Percentiles rank a stretch among this genome's conserved stretches.
Evolutionary conservation across 2,113 vertebrate genomes (phyloP).

Genomic region (Pungitius pungitius): DNA sequence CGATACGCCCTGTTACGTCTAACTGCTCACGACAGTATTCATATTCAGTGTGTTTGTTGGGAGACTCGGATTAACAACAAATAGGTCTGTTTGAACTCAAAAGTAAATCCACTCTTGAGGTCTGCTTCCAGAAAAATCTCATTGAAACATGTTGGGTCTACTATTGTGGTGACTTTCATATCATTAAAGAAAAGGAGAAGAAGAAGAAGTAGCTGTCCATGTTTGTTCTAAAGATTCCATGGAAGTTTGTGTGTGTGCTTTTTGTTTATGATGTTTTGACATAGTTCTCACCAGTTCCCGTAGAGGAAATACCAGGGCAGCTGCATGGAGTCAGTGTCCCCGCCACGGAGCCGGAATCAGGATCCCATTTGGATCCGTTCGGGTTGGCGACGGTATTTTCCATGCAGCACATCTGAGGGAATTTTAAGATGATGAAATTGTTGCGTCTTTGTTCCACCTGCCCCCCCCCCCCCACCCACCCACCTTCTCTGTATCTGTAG

Average conservation of each 20-base stretch:
- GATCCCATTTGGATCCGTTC: slow-evolving; percentile 36
- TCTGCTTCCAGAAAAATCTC: background rate
- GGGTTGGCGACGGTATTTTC: slow-evolving; percentile 36
- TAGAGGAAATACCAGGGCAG: slow-evolving; percentile 76
- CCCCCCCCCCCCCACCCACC: no score
- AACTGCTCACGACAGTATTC: background rate
- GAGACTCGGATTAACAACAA: background rate
- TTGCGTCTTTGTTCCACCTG: no score
- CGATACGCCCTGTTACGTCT: background rate
- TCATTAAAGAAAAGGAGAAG: background rate
- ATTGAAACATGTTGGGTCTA: background rate
- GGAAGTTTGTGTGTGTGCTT: slow-evolving; percentile 31
- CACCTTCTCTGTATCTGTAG: no score
- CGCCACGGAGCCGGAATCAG: slow-evolving; percentile 38
- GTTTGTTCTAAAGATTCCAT: background rate
- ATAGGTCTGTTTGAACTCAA: no score
- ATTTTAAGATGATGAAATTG: slow-evolving; percentile 21
- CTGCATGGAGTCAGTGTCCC: slow-evolving; percentile 47
- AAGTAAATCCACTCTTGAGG: background rate
- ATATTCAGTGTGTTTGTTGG: background rate
- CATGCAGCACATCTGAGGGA: slow-evolving; percentile 42
- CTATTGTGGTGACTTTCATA: background rate
- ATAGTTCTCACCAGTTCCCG: slow-evolving; percentile 57
- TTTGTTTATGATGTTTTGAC: slow-evolving; percentile 52
- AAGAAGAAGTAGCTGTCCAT: background rate